Evolutionary conservation across 1,140 invertebrate genomes (phyloP), one percentile per base, ranked within the genome.

Genomic region (Dreissena polymorpha): DNA sequence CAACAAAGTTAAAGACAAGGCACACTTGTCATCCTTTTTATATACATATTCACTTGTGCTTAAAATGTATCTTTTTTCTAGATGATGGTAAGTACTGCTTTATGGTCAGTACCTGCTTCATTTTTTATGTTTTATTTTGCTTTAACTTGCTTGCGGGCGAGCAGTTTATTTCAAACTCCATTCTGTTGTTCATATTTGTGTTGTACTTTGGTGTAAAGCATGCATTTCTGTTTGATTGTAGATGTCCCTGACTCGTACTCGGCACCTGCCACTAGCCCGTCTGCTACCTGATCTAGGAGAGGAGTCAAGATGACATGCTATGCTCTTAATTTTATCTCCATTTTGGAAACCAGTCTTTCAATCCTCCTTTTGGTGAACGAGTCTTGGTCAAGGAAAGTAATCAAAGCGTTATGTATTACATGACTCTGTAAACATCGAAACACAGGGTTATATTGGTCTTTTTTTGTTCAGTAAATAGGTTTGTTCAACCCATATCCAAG

Each of bases 161-260:
- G 27, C 18, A 51, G 29, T 39, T 78, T 27, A 53, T 18, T 76
- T 8, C 18, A 49, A n/a, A 49, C 63, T 21, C 23, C 25, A 55
- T 53, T 60, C 23, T 64, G 60, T 75, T 27, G n/a, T 18, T 14
- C 18, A 63, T 18, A 39, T 23, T 75, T 63, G 27, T 39, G 60
- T 29, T 60, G 8, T 75, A 12, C 14, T 65, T 49, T 76, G 50
- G 49, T 76, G 39, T 50, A 65, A 50, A 25, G 50, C 60, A 69
- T 79, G 67, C 51, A 57, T 70, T 64, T 65, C 72, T 25, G 71
- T 71, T 70, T 72, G 8, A 25, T 80, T 80, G 63, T 80, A 80
- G 78, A 80, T 80, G 67, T 72, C n/a, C 78, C 78, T 64, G 67
- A 80, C 53, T 70, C 78, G 68, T 80, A 72, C 65, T 60, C 78